Base-by-base conservation (phyloP, 2,113 vertebrate genomes). In the Pomatorhinus ruficollis region DNA sequence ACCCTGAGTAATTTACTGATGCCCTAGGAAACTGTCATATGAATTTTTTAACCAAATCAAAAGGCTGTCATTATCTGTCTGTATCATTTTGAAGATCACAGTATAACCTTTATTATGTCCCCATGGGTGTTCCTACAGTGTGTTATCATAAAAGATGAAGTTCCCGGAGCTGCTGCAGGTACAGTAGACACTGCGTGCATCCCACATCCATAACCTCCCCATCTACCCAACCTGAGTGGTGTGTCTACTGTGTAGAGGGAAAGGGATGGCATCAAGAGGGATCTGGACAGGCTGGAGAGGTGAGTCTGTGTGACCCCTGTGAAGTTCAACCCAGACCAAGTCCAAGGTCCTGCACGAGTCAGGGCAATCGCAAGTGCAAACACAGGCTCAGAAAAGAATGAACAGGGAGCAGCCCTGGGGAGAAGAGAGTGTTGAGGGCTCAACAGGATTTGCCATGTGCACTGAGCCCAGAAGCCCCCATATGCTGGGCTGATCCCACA, bases 121-220 rank as follows among this genome's bases (percentile, higher is more conserved):
- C 68, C 4, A 18, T 8, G 44, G n/a, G 35, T 75, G 39, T 71
- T 81, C 39, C 40, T 82, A 15, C 1, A 2, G 40, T 13, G 71
- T 60, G 23, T 63, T 42, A 50, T n/a, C 47, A 24, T 10, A 57
- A 54, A 52, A 54, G 17, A 53, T 45, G 5, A 77, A 54, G 76
- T 66, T 94, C 56, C 45, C 3, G 3, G 0, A 2, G 25, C 90
- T 78, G 35, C 33, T 90, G 61, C 45, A 68, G 82, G 27, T 25
- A n/a, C 7, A 21, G 0, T 3, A 9, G 8, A 3, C 6, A 3
- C 24, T 35, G 12, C 1, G 3, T 74, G 37, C n/a, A 31, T 56
- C 15, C 44, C 11, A 52, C 30, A 5, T 5, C 33, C 12, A 5
- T 17, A 16, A 45, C 30, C 27, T 75, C 25, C 42, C 28, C 13